Evolutionary conservation across 2,797 vertebrate genomes (phyloP).

Genomic region (Trichosurus vulpecula): DNA sequence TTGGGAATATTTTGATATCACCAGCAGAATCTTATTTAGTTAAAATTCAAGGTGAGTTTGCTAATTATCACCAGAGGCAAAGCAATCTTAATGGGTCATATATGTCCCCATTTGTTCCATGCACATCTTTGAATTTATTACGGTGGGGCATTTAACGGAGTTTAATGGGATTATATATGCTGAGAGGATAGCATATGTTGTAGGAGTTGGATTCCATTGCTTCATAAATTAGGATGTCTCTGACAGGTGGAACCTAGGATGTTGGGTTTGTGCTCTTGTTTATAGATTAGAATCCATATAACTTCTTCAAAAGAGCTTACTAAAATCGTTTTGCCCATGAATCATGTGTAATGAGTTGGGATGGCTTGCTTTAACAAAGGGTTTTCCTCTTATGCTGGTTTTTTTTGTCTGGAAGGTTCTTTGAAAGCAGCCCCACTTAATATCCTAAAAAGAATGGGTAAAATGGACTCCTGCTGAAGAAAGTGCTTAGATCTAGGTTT

Average conservation of each 20-base stretch:
- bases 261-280: neutral
- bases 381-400: neutral
- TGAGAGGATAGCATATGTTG: slow-evolving; percentile 60
- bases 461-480: neutral
- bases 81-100: slow-evolving; percentile 68
- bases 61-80: slow-evolving; percentile 70
- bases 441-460: slow-evolving; percentile 7
- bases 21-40: slow-evolving; percentile 57
- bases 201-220: slow-evolving; percentile 14
- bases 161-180: neutral
- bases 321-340: slow-evolving; percentile 9
- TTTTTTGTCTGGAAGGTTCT: slow-evolving; percentile 48
- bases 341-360: slow-evolving; percentile 28
- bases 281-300: neutral
- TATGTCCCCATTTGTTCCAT: slow-evolving; percentile 58
- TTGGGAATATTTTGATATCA: slow-evolving; percentile 51
- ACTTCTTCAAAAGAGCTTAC: neutral
- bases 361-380: slow-evolving; percentile 40
- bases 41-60: slow-evolving; percentile 73
- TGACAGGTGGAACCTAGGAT: neutral
- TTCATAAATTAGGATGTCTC: slow-evolving; percentile 47
- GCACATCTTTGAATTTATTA: slow-evolving; percentile 50
- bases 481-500: slow-evolving; percentile 8
- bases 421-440: slow-evolving; percentile 26
- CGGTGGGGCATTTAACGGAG: slow-evolving; percentile 50